Conservation (phyloP, 2,113 vertebrate species). For the Gavia stellata region DNA sequence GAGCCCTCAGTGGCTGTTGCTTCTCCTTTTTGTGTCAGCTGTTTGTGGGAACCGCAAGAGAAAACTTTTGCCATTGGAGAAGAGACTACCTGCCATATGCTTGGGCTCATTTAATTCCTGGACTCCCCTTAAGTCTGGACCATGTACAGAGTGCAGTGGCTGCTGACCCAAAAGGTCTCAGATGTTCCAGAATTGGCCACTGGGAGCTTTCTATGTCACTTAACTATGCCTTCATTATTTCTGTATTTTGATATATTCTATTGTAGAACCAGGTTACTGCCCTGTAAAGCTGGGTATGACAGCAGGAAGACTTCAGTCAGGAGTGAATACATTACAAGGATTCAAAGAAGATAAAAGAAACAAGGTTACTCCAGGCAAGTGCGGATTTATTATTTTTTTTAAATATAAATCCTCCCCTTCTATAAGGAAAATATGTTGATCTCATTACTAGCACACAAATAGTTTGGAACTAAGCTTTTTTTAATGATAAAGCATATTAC, state of each 20-base stretch:
- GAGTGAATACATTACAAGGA: conserved; percentile 90
- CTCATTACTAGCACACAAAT: neutral
- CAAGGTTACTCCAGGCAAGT: conserved; percentile 86
- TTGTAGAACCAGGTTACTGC: conserved; percentile 86
- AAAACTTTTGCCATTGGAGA: neutral
- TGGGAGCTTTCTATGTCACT: neutral
- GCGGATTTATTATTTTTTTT: neutral
- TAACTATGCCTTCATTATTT: neutral
- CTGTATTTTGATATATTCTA: neutral
- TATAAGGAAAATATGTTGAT: neutral
- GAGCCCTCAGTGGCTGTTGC: neutral
- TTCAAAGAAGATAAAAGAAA: conserved; percentile 99
- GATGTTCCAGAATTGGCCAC: neutral
- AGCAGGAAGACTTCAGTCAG: conserved; percentile 87
- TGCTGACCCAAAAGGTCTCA: neutral
- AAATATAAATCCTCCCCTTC: neutral
- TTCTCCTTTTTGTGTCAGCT: neutral
- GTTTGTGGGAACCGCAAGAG: neutral
- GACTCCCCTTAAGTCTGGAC: neutral
- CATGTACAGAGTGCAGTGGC: neutral
- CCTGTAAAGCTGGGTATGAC: conserved; percentile 90
- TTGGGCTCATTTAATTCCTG: neutral
- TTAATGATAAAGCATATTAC: neutral
- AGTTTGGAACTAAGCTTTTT: neutral
- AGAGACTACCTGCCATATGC: neutral